Conservation (phyloP, 2,888 invertebrate genomes). For the Trichacis sp. region DNA sequence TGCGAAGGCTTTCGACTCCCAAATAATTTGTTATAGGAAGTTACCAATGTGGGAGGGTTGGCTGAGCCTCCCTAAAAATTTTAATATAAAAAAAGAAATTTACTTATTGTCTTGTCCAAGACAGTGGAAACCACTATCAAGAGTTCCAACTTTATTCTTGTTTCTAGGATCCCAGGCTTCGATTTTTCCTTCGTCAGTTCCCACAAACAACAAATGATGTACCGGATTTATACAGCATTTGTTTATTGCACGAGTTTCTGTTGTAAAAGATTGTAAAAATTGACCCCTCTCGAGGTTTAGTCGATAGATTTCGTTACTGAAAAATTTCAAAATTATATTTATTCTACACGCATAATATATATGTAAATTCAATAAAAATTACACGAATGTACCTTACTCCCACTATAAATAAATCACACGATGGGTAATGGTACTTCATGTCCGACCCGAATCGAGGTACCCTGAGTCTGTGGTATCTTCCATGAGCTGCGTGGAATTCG, state of each 20-base stretch:
- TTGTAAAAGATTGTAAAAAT: slow-evolving; percentile 87
- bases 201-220: slow-evolving; percentile 88
- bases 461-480: slow-evolving; percentile 88
- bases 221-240: slow-evolving; percentile 88
- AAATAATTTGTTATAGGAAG: too few relatives aligned
- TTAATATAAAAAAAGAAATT: too few relatives aligned
- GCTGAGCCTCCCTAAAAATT: too few relatives aligned
- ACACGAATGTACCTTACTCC: slow-evolving; percentile 78
- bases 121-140: slow-evolving; percentile 85
- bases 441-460: slow-evolving; percentile 97
- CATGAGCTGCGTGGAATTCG: slow-evolving; percentile 95
- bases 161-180: slow-evolving; percentile 97
- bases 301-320: slow-evolving; percentile 88
- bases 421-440: slow-evolving; percentile 88
- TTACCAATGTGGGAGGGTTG: too few relatives aligned
- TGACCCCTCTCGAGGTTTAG: slow-evolving; percentile 96
- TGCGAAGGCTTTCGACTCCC: too few relatives aligned
- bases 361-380: too few relatives aligned
- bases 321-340: too few relatives aligned
- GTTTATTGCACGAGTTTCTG: slow-evolving; percentile 82
- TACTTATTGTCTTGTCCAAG: slow-evolving; percentile 73
- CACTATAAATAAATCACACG: slow-evolving; percentile 92
- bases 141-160: slow-evolving; percentile 79
- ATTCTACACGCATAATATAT: too few relatives aligned
- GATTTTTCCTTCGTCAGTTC: slow-evolving; percentile 90